phyloP scores from a whole-genome alignment of 92 coral and sea anemone genomes.

The Phenganax marumi region DNA sequence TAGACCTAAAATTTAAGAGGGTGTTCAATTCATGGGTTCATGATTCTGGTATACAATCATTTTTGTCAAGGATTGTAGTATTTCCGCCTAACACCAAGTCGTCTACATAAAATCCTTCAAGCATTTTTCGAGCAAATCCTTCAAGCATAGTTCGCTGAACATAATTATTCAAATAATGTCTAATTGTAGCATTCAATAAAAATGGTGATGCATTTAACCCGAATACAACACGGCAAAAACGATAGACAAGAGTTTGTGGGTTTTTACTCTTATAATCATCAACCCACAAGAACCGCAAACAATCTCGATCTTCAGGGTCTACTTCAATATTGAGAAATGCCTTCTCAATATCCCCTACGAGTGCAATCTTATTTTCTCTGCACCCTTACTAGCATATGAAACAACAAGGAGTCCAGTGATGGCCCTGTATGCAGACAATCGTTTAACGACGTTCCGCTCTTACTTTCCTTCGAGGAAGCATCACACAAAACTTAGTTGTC shows the following conservation, averaged over 20 bases:
- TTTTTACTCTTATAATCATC: slow-evolving; percentile 26
- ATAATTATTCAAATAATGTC: slow-evolving; percentile 47
- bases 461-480: background rate
- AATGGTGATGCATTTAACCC: no score
- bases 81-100: no score
- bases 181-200: no score
- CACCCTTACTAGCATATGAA: slow-evolving; percentile 50
- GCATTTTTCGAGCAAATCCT: no score
- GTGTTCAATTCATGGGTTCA: no score
- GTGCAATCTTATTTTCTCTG: slow-evolving; percentile 51
- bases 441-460: slow-evolving; percentile 25
- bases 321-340: no score
- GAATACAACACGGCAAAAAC: no score
- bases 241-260: no score
- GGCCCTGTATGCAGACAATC: slow-evolving; percentile 49
- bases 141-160: slow-evolving; percentile 46
- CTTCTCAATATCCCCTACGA: slow-evolving; percentile 51
- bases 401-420: slow-evolving; percentile 48
- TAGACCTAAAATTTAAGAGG: no score
- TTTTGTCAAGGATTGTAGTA: no score
- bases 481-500: slow-evolving; percentile 13
- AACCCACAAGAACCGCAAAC: slow-evolving; percentile 58
- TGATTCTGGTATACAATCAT: no score
- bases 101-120: slow-evolving; percentile 64
- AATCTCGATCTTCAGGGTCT: no score